phyloP scores from a whole-genome alignment of 2,113 vertebrate genomes.

The Delphinus delphis region DNA sequence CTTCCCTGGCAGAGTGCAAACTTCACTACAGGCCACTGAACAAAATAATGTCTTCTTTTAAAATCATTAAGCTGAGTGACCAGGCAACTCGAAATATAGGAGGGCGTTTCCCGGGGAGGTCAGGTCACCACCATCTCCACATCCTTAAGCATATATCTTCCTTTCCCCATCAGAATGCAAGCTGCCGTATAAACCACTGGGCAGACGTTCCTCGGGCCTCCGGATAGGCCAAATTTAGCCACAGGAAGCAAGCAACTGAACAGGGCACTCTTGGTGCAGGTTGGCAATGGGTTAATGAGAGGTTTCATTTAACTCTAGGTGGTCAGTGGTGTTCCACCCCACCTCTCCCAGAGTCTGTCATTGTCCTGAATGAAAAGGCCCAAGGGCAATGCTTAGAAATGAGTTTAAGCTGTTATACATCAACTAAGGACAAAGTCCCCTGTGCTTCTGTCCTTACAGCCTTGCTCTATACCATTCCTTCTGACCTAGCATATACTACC shows the following conservation, averaged over 20 bases:
- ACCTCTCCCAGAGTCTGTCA: slow-evolving; percentile 48
- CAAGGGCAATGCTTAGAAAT: slow-evolving; percentile 59
- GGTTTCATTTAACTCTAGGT: slow-evolving; percentile 53
- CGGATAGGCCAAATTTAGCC: not conserved
- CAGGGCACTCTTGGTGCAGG: not conserved
- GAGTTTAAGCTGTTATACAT: slow-evolving; percentile 53
- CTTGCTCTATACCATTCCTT: slow-evolving; percentile 5
- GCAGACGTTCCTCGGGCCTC: not conserved
- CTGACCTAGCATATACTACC: not conserved
- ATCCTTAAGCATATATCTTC: slow-evolving; percentile 13
- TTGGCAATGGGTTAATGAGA: slow-evolving; percentile 51
- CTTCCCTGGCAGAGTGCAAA: slow-evolving; percentile 45
- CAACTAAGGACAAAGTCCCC: slow-evolving; percentile 47
- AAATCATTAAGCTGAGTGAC: slow-evolving; percentile 57
- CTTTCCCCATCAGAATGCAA: slow-evolving; percentile 25
- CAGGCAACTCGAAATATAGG: slow-evolving; percentile 40
- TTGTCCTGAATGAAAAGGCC: slow-evolving; percentile 42
- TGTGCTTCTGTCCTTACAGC: not conserved
- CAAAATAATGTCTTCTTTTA: slow-evolving; percentile 64
- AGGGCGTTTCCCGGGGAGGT: slow-evolving; percentile 47
- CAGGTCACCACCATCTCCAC: not conserved
- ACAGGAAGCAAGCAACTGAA: slow-evolving; percentile 30
- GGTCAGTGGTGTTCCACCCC: slow-evolving; percentile 34
- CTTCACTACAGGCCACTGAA: slow-evolving; percentile 57
- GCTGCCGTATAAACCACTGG: not conserved